Evolutionary conservation across 2,888 invertebrate genomes (phyloP).

Genomic region (Thymelicus acteon): DNA sequence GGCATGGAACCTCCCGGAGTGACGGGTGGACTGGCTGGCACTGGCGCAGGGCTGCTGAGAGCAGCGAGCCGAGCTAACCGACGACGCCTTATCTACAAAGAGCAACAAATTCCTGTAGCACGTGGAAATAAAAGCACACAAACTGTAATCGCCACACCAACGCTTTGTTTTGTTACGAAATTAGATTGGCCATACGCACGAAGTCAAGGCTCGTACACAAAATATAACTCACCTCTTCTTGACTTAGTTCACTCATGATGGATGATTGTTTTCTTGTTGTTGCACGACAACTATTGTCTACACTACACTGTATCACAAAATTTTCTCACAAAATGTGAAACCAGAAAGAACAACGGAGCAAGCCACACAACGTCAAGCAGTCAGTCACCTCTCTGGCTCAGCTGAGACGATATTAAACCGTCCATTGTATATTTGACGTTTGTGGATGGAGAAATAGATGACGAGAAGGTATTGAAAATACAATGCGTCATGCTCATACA

Average conservation of each 20-base stretch:
- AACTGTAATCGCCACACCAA: constrained; percentile 68
- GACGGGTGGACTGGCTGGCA: constrained; percentile 77
- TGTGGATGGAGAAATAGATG: constrained; percentile 67
- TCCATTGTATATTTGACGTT: constrained; percentile 68
- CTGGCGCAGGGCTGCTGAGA: constrained; percentile 80
- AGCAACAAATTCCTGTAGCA: constrained; percentile 58
- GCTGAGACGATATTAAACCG: constrained; percentile 60
- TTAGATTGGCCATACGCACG: constrained; percentile 80
- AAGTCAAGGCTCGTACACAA: constrained; percentile 73
- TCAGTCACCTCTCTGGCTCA: constrained; percentile 80
- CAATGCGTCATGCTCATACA: constrained; percentile 77
- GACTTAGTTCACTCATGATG: constrained; percentile 93
- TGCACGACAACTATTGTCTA: constrained; percentile 50
- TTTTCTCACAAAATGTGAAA: constrained; percentile 62
- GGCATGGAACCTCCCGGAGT: constrained; percentile 73
- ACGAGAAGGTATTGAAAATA: constrained; percentile 83
- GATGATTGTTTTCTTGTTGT: constrained; percentile 53
- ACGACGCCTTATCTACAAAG: constrained; percentile 89
- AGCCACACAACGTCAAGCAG: constrained; percentile 79
- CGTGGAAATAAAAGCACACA: constrained; percentile 60
- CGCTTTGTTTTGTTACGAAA: constrained; percentile 85
- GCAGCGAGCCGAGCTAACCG: constrained; percentile 90
- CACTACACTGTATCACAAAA: constrained; percentile 62
- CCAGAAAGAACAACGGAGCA: constrained; percentile 66
- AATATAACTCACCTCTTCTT: constrained; percentile 92